Percentiles rank a stretch among this genome's conserved stretches.
Evolutionary conservation across 2,797 vertebrate species (phyloP).

Genomic region (Chaenodraco wilsoni): DNA sequence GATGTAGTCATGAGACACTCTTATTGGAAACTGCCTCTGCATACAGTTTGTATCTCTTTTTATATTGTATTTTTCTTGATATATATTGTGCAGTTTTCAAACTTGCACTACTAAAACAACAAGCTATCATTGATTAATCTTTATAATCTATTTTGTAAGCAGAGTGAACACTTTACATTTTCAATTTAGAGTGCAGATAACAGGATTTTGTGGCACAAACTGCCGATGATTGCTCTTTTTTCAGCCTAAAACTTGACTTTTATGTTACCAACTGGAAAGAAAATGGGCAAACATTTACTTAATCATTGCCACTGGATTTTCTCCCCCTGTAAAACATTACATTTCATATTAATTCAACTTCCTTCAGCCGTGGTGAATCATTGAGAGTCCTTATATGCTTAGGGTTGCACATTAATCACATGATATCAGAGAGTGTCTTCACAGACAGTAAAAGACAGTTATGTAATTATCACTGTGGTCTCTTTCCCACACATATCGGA

Average conservation of each 20-base stretch:
- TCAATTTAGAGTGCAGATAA: background rate
- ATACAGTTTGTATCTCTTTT: too few relatives aligned
- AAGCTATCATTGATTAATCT: background rate
- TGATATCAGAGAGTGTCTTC: background rate
- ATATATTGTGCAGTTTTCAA: too few relatives aligned
- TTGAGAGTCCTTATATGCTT: background rate
- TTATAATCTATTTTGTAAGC: background rate
- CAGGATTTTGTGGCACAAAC: background rate
- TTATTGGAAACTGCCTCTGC: too few relatives aligned
- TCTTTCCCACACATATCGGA: background rate
- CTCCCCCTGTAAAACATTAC: background rate
- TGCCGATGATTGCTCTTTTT: background rate
- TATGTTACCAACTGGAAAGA: background rate
- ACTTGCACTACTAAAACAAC: too few relatives aligned
- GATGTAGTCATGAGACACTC: too few relatives aligned
- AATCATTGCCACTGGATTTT: background rate
- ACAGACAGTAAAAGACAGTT: background rate
- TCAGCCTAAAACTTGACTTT: background rate
- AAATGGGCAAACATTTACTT: background rate
- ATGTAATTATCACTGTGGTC: background rate
- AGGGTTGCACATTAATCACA: background rate
- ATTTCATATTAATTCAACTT: rapidly evolving
- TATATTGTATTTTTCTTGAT: too few relatives aligned
- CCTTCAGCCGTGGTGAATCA: background rate
- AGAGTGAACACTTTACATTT: background rate